phyloP scores from a whole-genome alignment of 2,888 invertebrate genomes.

The Leptothorax acervorum region DNA sequence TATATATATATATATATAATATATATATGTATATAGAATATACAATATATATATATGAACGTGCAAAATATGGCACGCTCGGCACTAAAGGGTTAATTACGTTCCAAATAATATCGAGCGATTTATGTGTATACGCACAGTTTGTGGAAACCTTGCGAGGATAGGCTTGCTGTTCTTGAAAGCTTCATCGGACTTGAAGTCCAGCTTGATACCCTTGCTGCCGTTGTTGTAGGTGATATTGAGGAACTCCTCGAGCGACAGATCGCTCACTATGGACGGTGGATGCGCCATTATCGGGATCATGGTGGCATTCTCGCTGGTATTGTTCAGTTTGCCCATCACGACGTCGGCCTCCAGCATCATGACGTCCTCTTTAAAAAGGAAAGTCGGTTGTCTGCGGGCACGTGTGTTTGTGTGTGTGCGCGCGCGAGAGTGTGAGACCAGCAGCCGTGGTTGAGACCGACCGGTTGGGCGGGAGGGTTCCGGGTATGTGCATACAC shows the following conservation, averaged over 20 bases:
- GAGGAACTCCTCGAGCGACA: conserved; percentile 92
- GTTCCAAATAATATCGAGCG: background rate
- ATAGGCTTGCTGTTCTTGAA: conserved; percentile 88
- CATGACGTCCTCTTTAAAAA: conserved; percentile 87
- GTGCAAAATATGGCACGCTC: too few species aligned
- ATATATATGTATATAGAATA: too few species aligned
- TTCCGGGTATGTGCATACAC: conserved; percentile 66
- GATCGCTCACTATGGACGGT: conserved; percentile 90
- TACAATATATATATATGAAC: too few species aligned
- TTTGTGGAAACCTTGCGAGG: conserved; percentile 82
- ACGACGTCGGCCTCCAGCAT: conserved; percentile 96
- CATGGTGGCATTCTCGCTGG: conserved; percentile 85
- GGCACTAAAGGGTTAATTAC: conserved; percentile 13
- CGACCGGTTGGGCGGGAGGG: conserved; percentile 33
- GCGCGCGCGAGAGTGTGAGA: conserved; percentile 16
- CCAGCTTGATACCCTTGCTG: conserved; percentile 94
- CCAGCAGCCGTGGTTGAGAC: conserved; percentile 49
- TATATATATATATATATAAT: too few species aligned
- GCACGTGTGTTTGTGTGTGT: background rate
- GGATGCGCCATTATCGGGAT: conserved; percentile 96
- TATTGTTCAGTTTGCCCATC: conserved; percentile 87
- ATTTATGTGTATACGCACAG: conserved; percentile 80
- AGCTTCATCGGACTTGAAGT: conserved; percentile 94
- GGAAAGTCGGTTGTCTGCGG: conserved; percentile 34
- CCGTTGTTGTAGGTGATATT: conserved; percentile 86